Base-by-base conservation (phyloP, 2,888 invertebrate genomes). In the Pristionchus maxplancki region DNA sequence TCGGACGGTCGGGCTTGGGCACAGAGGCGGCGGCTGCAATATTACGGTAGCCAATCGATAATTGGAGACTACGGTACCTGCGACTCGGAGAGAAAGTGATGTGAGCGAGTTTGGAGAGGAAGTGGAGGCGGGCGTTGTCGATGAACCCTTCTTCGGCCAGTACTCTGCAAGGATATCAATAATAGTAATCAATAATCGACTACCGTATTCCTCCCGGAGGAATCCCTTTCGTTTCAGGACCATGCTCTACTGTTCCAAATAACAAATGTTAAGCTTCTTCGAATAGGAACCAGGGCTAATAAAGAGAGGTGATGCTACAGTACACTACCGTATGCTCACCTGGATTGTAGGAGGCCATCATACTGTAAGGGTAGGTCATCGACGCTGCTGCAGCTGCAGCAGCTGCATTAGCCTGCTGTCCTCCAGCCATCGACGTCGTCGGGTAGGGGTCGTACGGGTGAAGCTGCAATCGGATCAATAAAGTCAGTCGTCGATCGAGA, bases 361-460 rank as follows among this genome's bases (percentile, higher is more conserved):
- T 78, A 20, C 44, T 40, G 78, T 78, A 78, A 5, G 78, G 78
- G 28, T 78, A 78, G 37, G 71, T 20, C 40, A 40, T 40, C 20
- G 71, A 17, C 1, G 71, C 71, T 1, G 71, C 71, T 40, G 71
- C 71, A 74, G 50, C 53, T 20, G 83, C 83, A 31, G 83, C 50
- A 53, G 83, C 24, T 8, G 83, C 83, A 31, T n/a, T 50, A 1
- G 6, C 31, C 13, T 28, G 34, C 24, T 2, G 28, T 17, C 53
- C 53, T 13, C 82, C 53, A n/a, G 82, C 82, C 82, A 83, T 83
- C 40, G 85, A 85, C 44, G 85, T 85, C 64, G 85, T 85, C 40
- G 85, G 85, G 34, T 64, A 85, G 28, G 85, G 85, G 44, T 85
- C 85, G 64, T 28, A 85, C 31, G 85, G 85, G 85, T 85, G 40